Evolutionary conservation across 2,113 vertebrate genomes (phyloP).

Genomic region (Platysternon megacephalum): DNA sequence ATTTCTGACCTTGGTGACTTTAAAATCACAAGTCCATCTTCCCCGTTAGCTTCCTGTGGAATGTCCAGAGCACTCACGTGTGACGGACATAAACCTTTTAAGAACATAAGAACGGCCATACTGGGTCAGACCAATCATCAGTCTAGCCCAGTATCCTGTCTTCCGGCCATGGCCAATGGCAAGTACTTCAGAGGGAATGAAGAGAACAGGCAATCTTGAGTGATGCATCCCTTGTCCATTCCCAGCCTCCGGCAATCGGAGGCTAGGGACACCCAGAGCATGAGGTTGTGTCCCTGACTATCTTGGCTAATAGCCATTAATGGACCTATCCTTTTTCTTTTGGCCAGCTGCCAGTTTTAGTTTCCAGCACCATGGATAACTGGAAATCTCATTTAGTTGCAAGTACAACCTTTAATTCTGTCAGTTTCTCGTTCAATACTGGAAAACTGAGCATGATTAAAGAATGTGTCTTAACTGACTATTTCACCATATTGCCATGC

Average conservation of each 20-base stretch:
- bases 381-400: background rate
- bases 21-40: background rate
- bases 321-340: background rate
- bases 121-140: background rate
- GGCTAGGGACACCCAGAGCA: background rate
- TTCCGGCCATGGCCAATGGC: background rate
- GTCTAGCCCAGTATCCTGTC: background rate
- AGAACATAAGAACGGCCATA: background rate
- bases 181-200: background rate
- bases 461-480: conserved; percentile 73
- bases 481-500: conserved; percentile 71
- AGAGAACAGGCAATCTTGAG: background rate
- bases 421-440: conserved; percentile 58
- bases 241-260: background rate
- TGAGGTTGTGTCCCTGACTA: background rate
- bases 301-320: background rate
- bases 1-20: background rate
- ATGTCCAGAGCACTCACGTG: background rate
- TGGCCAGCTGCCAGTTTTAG: background rate
- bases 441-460: conserved; percentile 69
- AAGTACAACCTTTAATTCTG: conserved; percentile 66
- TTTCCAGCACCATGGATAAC: background rate
- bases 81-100: background rate
- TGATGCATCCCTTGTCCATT: background rate
- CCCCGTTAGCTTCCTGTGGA: background rate